Base-by-base conservation (phyloP, 2,888 invertebrate species). In the Drosophila vallismaia region DNA sequence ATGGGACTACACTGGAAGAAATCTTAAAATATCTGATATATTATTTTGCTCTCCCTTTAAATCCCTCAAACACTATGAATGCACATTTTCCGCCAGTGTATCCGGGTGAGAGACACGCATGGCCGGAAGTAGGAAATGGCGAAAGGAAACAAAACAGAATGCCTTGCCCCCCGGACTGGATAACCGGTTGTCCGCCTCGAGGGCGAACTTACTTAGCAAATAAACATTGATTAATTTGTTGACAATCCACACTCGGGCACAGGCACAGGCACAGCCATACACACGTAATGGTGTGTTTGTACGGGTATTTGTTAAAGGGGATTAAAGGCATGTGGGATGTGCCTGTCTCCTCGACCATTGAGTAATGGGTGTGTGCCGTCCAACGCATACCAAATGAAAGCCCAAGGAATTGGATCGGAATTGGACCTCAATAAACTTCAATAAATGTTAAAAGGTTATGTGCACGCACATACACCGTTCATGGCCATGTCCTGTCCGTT, bases 161-260 rank as follows among this genome's bases (percentile, higher is more conserved):
- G 40, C 40, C 62, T 33, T n/a, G 55, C 36, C 12, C 14, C 53
- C 44, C 38, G 8, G 51, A 5, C 31, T 14, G 80, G 52, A 75
- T 77, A 64, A 70, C 72, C 71, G 71, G 55, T 67, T 63, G 54
- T 42, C 50, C 66, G 81, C 71, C 83, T 76, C 76, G 52, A 77
- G 78, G 85, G 81, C 79, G 75, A 84, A 88, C 88, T 82, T 88
- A 87, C 83, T 89, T 89, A 87, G 85, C 81, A 89, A 89, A 89
- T 88, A 89, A 88, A 88, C 88, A 89, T 86, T 89, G 89, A 89
- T 89, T 89, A 89, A 89, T 89, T 89, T 89, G 88, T 89, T 89
- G 88, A 89, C 88, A 89, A 86, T 85, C 74, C 68, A 71, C 46
- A 56, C 52, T 71, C 64, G 19, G 19, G 19, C 19, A 19, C 19